Percentiles rank a stretch among this genome's conserved stretches.
phyloP scores from a whole-genome alignment of 2,888 invertebrate species.

The Coenonympha arcania region DNA sequence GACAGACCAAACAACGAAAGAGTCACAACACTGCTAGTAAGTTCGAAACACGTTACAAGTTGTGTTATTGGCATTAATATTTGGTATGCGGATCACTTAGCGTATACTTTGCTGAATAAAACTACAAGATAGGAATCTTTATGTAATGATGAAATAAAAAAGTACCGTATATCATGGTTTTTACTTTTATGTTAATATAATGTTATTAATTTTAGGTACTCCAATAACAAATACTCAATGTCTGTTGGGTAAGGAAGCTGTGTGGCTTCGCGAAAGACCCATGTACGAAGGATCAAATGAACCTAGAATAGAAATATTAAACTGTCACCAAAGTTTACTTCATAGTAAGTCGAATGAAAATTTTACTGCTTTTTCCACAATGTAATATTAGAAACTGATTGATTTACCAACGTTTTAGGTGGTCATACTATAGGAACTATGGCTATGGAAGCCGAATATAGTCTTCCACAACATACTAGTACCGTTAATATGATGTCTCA shows the following conservation, averaged over 20 bases:
- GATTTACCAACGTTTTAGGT: conserved; percentile 36
- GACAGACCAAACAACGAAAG: conserved; percentile 61
- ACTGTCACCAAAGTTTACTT: conserved; percentile 61
- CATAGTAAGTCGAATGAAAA: conserved; percentile 42
- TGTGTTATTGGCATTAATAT: background rate
- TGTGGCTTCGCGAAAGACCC: conserved; percentile 63
- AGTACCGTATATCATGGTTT: too few relatives aligned
- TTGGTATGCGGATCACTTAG: background rate
- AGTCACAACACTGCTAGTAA: conserved; percentile 57
- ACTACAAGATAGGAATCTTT: too few relatives aligned
- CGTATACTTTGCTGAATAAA: too few relatives aligned
- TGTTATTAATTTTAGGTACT: conserved; percentile 42
- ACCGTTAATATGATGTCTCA: conserved; percentile 52
- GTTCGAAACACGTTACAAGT: conserved; percentile 13
- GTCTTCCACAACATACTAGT: conserved; percentile 61
- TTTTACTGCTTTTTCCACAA: background rate
- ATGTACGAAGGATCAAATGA: conserved; percentile 64
- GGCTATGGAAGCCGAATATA: conserved; percentile 68
- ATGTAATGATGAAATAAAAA: too few relatives aligned
- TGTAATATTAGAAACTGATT: background rate
- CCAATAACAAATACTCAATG: conserved; percentile 65
- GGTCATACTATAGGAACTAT: conserved; percentile 59
- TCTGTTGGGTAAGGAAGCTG: conserved; percentile 65
- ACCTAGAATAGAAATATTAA: conserved; percentile 65
- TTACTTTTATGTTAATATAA: too few relatives aligned